Evolutionary conservation across 2,888 invertebrate genomes (phyloP).

Genomic region (Hemistola chrysoprasaria): DNA sequence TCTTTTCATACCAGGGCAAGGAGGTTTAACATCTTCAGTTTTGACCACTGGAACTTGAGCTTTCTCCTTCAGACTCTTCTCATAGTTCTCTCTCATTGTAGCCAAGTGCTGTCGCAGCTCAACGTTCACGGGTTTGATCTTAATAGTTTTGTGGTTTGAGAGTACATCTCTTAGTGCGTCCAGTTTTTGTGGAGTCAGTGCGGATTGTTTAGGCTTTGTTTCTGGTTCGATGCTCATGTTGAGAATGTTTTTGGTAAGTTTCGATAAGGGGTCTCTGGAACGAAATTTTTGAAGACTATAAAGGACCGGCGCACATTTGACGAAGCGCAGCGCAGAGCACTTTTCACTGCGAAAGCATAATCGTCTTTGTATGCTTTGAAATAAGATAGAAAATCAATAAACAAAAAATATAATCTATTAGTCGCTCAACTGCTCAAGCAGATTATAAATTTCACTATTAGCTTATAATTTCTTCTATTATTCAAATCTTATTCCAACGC

Average conservation of each 20-base stretch:
- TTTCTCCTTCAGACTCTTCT: constrained; percentile 57
- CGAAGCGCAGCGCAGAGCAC: too few species aligned
- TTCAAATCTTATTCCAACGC: too few species aligned
- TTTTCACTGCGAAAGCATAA: too few species aligned
- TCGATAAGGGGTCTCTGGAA: constrained; percentile 70
- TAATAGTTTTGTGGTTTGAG: constrained; percentile 74
- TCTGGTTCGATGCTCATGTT: constrained; percentile 76
- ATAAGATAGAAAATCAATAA: too few species aligned
- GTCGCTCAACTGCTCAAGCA: too few species aligned
- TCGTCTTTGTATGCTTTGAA: too few species aligned
- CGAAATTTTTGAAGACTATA: not conserved
- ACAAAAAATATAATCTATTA: too few species aligned
- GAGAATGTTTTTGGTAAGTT: constrained; percentile 74
- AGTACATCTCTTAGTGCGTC: constrained; percentile 76
- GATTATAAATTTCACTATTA: too few species aligned
- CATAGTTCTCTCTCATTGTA: constrained; percentile 57
- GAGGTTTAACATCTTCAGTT: constrained; percentile 16
- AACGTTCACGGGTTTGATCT: constrained; percentile 74
- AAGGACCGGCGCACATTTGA: too few species aligned
- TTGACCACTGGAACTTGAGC: constrained; percentile 7
- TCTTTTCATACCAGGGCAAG: not conserved
- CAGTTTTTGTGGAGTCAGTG: constrained; percentile 74
- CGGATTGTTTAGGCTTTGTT: constrained; percentile 57
- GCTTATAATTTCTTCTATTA: too few species aligned
- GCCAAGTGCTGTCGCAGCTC: constrained; percentile 66